Evolutionary conservation across 1,140 invertebrate species (phyloP).

Genomic region (Plectus sambesii): DNA sequence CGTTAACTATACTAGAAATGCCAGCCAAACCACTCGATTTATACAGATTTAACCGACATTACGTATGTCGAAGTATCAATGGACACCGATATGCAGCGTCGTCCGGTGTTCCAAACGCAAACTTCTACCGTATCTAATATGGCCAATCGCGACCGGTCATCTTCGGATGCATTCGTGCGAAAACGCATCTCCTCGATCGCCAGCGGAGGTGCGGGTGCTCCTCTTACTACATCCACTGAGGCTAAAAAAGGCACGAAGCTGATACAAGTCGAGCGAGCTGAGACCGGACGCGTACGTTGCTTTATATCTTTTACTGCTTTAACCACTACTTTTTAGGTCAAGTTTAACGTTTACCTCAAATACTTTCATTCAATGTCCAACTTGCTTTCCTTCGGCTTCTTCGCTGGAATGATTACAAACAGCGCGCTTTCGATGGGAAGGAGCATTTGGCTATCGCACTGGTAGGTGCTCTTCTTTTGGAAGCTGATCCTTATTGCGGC

Average conservation of each 20-base stretch:
- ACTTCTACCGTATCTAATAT: conserved; percentile 20
- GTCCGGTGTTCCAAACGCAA: conserved; percentile 8
- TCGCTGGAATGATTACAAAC: conserved; percentile 18
- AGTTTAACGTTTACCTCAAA: conserved; percentile 23
- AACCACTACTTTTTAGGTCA: conserved; percentile 24
- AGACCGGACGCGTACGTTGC: conserved; percentile 24
- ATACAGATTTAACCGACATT: conserved; percentile 17
- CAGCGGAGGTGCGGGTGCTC: not conserved
- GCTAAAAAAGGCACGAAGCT: not conserved
- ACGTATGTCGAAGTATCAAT: conserved; percentile 14
- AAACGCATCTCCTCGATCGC: conserved; percentile 14
- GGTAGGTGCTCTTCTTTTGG: conserved; percentile 21
- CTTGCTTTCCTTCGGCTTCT: conserved; percentile 23
- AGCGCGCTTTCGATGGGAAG: conserved; percentile 18
- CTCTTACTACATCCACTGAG: not conserved
- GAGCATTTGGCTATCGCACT: conserved; percentile 31
- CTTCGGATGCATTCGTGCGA: not conserved
- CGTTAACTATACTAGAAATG: not conserved
- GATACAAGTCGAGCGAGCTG: conserved; percentile 17
- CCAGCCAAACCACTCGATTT: not conserved
- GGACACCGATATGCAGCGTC: conserved; percentile 9
- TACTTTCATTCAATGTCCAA: conserved; percentile 26
- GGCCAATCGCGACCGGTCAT: not conserved
- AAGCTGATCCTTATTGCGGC: too few relatives aligned
- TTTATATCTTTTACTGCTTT: too few relatives aligned